These are phyloP conservation scores for Rhagonycha lutea DNA, from an alignment of 2,888 invertebrate species.

Conservation along the genomic window DNA sequence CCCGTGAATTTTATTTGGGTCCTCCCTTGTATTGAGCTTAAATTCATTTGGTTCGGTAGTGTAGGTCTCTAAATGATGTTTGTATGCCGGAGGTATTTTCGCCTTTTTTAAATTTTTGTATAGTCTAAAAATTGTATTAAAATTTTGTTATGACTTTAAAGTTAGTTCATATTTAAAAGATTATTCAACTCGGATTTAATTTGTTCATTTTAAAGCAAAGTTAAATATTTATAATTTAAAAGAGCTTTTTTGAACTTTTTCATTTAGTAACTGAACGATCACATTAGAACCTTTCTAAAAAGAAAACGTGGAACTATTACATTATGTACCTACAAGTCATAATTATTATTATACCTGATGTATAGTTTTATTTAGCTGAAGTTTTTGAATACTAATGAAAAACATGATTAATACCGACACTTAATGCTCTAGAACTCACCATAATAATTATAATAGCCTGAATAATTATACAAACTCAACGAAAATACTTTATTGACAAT, in stretches of 20 bases:
- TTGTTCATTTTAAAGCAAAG: neutral
- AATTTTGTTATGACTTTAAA: neutral
- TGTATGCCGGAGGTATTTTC: too few relatives aligned
- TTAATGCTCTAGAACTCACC: constrained; percentile 15
- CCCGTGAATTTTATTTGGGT: too few relatives aligned
- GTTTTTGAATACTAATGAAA: constrained; percentile 29
- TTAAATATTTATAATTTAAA: neutral
- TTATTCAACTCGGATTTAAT: neutral
- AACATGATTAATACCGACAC: constrained; percentile 30
- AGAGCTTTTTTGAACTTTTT: neutral
- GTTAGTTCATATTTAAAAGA: neutral
- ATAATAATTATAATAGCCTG: constrained; percentile 16
- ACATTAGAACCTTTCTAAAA: neutral
- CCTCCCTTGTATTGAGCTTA: too few relatives aligned
- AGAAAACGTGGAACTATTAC: neutral
- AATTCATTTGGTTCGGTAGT: too few relatives aligned
- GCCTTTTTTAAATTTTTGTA: neutral
- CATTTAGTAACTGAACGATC: neutral
- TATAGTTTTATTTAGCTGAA: constrained; percentile 17
- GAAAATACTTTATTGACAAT: constrained; percentile 26
- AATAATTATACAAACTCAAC: constrained; percentile 16
- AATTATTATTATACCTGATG: constrained; percentile 10
- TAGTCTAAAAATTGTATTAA: neutral
- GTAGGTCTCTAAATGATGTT: too few relatives aligned
- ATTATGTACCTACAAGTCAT: constrained; percentile 1